phyloP scores from a whole-genome alignment of 2,888 invertebrate species.

The Magallana nippona region DNA sequence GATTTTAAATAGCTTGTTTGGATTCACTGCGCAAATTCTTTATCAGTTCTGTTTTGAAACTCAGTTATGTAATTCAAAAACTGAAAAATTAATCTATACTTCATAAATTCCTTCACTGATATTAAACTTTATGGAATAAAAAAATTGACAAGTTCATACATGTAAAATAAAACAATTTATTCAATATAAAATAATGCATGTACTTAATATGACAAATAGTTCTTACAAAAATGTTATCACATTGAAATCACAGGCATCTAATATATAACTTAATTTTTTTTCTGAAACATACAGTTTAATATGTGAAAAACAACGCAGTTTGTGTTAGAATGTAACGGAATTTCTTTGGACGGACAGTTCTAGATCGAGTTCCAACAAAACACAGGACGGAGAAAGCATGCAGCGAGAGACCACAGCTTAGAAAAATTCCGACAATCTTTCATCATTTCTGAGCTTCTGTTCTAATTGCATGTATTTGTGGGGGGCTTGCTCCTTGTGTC shows the following conservation, averaged over 20 bases:
- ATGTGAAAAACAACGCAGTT: background rate
- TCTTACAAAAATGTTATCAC: background rate
- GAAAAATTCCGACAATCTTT: slow-evolving; percentile 74
- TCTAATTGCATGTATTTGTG: slow-evolving; percentile 79
- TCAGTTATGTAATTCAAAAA: too few relatives aligned
- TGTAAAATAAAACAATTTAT: too few relatives aligned
- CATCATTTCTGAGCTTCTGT: slow-evolving; percentile 74
- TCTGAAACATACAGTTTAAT: background rate
- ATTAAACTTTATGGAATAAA: too few relatives aligned
- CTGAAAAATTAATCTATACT: too few relatives aligned
- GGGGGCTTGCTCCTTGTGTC: slow-evolving; percentile 80
- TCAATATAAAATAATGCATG: background rate
- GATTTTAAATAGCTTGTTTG: background rate
- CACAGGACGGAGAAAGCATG: background rate
- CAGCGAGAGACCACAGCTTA: slow-evolving; percentile 38
- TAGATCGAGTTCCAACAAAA: background rate
- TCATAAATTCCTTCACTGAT: too few relatives aligned
- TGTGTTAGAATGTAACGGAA: background rate
- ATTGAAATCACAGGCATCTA: background rate
- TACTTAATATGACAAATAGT: background rate
- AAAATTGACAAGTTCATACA: too few relatives aligned
- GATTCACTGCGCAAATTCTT: too few relatives aligned
- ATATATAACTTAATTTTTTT: background rate
- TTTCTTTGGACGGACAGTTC: background rate
- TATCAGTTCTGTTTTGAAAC: too few relatives aligned